Percentiles rank a stretch among this genome's conserved stretches.
phyloP scores from a whole-genome alignment of 2,797 vertebrate species.

The Sebastes hopkinsi region DNA sequence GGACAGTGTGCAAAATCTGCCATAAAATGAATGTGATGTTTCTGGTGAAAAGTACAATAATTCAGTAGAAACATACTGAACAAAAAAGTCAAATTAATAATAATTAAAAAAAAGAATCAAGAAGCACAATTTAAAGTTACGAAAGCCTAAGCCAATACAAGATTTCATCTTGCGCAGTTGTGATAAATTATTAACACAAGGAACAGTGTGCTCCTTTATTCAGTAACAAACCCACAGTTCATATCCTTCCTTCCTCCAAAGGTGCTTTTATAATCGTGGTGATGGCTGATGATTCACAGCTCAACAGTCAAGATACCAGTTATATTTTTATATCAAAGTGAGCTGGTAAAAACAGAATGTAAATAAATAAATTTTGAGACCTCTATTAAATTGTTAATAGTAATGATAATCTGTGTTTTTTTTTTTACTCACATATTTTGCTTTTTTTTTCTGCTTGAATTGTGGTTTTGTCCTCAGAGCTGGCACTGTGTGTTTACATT shows the following conservation, averaged over 20 bases:
- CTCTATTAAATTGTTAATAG: conserved; percentile 44
- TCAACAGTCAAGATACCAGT: neutral
- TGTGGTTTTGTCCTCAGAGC: conserved; percentile 49
- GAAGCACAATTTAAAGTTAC: neutral
- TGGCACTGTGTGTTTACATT: conserved; percentile 62
- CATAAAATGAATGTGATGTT: neutral
- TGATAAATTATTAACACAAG: neutral
- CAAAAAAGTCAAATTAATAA: neutral
- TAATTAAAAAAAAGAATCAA: neutral
- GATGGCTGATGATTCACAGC: conserved; percentile 37
- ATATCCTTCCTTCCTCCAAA: neutral
- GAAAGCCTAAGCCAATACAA: neutral
- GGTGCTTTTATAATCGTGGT: conserved; percentile 29
- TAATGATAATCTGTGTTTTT: neutral
- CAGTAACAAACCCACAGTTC: neutral
- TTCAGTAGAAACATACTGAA: neutral
- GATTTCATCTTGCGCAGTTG: neutral
- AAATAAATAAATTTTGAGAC: conserved; percentile 45
- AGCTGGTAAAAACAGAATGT: conserved; percentile 56
- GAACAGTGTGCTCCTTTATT: neutral
- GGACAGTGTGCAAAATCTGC: neutral
- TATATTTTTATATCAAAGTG: conserved; percentile 20
- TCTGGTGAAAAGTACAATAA: neutral
- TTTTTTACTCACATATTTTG: conserved; percentile 20
- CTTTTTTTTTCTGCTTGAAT: conserved; percentile 6